phyloP scores from a whole-genome alignment of 2,113 vertebrate species.

The Opisthocomus hoazin region DNA sequence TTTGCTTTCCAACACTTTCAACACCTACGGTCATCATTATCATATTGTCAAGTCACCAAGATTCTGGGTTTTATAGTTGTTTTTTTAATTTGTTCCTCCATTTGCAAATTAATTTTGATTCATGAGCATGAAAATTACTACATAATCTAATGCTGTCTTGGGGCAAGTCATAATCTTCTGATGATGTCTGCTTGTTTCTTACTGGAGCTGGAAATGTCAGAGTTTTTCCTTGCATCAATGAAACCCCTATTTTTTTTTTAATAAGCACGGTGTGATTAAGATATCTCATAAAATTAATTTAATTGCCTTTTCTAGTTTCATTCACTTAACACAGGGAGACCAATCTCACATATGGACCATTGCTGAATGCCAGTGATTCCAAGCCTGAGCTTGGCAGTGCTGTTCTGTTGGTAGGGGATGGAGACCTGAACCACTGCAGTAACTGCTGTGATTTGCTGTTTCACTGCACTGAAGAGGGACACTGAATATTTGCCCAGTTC shows the following conservation, averaged over 20 bases:
- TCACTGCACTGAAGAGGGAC: background rate
- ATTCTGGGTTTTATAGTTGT: background rate
- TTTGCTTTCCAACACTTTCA: background rate
- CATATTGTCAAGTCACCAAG: background rate
- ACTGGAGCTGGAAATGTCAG: background rate
- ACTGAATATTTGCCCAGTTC: background rate
- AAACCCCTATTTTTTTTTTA: background rate
- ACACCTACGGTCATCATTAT: background rate
- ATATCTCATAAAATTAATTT: background rate
- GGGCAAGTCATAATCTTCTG: background rate
- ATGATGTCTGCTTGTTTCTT: background rate
- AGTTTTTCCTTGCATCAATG: background rate
- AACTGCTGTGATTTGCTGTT: background rate
- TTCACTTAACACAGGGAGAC: background rate
- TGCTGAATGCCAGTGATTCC: background rate
- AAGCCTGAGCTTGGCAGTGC: background rate
- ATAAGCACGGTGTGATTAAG: background rate
- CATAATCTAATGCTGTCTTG: background rate
- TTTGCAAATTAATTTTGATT: background rate
- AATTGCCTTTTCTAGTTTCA: background rate
- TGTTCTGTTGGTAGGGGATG: background rate
- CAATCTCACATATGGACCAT: rapidly evolving
- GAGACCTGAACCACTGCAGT: background rate
- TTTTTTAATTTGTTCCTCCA: background rate
- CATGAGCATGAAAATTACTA: background rate